Conservation (phyloP, 1,140 invertebrate species). For the Pachypsylla venusta region DNA sequence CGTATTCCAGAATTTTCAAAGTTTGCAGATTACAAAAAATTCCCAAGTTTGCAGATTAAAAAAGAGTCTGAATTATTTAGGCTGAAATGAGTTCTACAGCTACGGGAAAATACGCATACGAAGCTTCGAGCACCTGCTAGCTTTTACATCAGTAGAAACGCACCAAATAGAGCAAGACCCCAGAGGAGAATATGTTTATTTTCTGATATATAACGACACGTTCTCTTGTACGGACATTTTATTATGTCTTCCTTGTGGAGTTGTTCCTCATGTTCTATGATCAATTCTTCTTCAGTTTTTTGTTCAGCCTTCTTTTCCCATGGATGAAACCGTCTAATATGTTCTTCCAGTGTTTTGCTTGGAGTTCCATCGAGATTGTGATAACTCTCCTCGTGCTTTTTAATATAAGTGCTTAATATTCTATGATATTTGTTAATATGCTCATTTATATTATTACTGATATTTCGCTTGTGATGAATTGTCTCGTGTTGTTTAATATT, state of each 20-base stretch:
- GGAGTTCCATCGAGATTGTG: not conserved
- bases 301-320: not conserved
- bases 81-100: no score
- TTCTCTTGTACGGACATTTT: not conserved
- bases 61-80: no score
- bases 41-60: no score
- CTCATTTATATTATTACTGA: not conserved
- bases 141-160: no score
- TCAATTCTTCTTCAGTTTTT: not conserved
- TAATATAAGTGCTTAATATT: not conserved
- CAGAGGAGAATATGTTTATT: not conserved
- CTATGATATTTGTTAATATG: not conserved
- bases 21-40: no score
- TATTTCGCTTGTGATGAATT: not conserved
- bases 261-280: not conserved
- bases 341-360: not conserved
- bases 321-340: not conserved
- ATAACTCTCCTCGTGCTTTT: not conserved
- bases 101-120: no score
- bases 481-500: conserved; percentile 2
- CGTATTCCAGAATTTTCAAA: no score
- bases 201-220: not conserved
- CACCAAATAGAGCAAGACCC: no score
- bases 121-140: no score
- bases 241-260: not conserved